Evolutionary conservation across 2,888 invertebrate genomes (phyloP), one percentile per base, ranked within the genome.

Genomic region (Ligdia adustata): DNA sequence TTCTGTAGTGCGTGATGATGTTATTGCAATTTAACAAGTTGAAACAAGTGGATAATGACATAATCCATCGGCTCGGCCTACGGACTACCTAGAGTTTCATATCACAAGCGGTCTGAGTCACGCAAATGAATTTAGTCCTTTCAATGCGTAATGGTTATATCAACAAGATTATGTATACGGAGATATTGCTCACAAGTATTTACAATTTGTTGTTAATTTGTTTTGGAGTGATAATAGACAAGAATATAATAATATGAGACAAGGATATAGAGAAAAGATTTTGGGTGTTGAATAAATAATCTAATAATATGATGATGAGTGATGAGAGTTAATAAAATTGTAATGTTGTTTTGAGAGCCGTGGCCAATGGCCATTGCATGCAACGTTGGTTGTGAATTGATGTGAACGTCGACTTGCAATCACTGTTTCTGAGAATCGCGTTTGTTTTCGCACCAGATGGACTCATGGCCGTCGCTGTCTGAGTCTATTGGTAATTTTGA

Each of bases 1-100:
- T 62, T 56, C 27, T 50, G 55, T 46, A 52, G 52, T 68, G 64
- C 62, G 66, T 66, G 72, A 66, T 69, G 64, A 64, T 59, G 65
- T 57, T 64, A 65, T 68, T 66, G 66, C 65, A 69, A 74, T 73
- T 64, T 60, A 70, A 71, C 72, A 69, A 74, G 71, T 82, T 66
- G 60, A 46, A 68, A 77, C 78, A 76, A 74, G 75, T 75, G 67
- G 60, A 73, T 79, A 82, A 82, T 80, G 79, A 82, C 75, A 82
- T 84, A 83, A 82, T 80, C 71, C 74, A 60, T 57, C 59, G 61
- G 64, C 59, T 60, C 55, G 64, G 37, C 68, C n/a, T n/a, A n/a
- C n/a, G n/a, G n/a, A n/a, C n/a, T 60, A 69, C 70, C 64, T 69
- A 72, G 66, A 63, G 67, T 67, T 65, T 67, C 63, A 68, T 77